These are phyloP conservation scores for Meda fulgida DNA, from an alignment of 2,797 vertebrate species.

Conservation along the genomic window DNA sequence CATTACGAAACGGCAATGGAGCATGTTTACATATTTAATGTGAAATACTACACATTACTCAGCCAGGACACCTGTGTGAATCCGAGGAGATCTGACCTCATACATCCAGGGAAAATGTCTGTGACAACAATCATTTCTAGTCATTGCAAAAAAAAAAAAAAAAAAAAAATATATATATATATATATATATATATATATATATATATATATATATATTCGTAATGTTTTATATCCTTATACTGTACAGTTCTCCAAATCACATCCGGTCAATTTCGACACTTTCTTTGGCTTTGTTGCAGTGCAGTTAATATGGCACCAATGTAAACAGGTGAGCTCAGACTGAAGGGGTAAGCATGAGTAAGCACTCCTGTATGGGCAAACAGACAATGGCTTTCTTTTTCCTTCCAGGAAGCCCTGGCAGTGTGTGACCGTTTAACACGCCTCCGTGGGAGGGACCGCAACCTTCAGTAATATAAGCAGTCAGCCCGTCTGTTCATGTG, in stretches of 20 bases:
- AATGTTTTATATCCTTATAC: background rate
- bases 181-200: no score
- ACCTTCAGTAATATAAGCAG: constrained; percentile 7
- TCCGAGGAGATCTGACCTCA: background rate
- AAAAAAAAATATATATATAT: no score
- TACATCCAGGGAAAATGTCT: background rate
- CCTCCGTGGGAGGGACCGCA: constrained; percentile 38
- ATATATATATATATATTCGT: no score
- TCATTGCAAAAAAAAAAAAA: background rate
- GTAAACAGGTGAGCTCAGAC: background rate
- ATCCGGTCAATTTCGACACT: background rate
- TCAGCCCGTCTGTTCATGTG: no score
- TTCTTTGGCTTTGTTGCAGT: background rate
- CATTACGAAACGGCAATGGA: background rate
- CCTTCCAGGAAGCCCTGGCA: constrained; percentile 28
- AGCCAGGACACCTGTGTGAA: background rate
- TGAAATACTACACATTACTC: background rate
- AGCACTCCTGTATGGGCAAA: constrained; percentile 8
- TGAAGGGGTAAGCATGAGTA: constrained; percentile 51
- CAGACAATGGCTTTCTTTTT: constrained; percentile 4
- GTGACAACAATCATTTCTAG: background rate
- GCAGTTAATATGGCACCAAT: background rate
- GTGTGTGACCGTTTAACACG: background rate
- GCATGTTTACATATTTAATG: background rate
- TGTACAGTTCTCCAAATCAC: background rate